Percentiles rank a stretch among this genome's conserved stretches.
Conservation (phyloP, 2,888 invertebrate species). For the Dilophus febrilis region DNA sequence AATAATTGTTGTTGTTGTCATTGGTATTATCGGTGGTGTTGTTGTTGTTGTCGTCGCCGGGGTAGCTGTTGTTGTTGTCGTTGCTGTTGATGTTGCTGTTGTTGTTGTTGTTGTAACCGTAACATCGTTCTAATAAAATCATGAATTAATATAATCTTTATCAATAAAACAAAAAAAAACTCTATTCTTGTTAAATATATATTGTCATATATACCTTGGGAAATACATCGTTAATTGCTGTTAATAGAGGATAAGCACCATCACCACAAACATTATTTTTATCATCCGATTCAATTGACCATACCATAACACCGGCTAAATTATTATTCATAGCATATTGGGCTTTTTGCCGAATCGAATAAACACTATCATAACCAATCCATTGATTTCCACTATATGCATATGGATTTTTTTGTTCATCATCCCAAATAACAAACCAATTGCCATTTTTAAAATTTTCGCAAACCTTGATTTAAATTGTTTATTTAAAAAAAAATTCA, state of each 20-base stretch:
- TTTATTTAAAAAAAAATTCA: too few relatives aligned
- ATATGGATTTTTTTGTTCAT: constrained; percentile 23
- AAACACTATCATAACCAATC: constrained; percentile 28
- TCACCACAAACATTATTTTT: constrained; percentile 33
- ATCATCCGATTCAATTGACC: constrained; percentile 45
- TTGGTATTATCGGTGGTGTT: constrained; percentile 1
- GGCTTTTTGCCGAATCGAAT: constrained; percentile 23
- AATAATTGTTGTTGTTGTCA: constrained; percentile 2
- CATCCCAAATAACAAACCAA: constrained; percentile 21
- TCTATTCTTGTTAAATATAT: too few relatives aligned
- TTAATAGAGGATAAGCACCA: constrained; percentile 31
- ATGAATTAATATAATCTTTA: too few relatives aligned
- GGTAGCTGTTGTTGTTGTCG: not conserved
- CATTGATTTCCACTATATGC: constrained; percentile 24
- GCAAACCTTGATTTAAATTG: constrained; percentile 24
- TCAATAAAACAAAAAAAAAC: too few relatives aligned
- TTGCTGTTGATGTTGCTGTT: constrained; percentile 2
- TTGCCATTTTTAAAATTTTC: constrained; percentile 21
- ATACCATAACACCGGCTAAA: constrained; percentile 40
- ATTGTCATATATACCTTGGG: too few relatives aligned
- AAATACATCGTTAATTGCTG: constrained; percentile 12
- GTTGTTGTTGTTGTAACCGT: not conserved
- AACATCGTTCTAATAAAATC: too few relatives aligned
- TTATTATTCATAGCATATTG: constrained; percentile 18
- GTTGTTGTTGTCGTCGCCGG: constrained; percentile 3